Conservation (phyloP, 2,888 invertebrate species). For the Leptinotarsa rubiginosa region DNA sequence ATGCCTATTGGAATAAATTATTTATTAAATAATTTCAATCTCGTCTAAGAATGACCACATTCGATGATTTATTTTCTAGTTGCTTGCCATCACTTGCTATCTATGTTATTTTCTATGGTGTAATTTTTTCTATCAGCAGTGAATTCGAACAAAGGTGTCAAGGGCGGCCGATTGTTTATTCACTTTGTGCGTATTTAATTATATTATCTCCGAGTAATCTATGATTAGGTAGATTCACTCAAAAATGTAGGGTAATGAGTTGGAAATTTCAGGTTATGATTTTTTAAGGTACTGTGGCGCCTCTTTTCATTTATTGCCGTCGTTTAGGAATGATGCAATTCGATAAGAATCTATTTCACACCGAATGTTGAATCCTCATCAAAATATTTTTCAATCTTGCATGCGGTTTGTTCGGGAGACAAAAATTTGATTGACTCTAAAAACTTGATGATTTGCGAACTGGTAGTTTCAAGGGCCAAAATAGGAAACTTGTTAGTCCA, state of each 20-base stretch:
- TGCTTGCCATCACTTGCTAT: constrained; percentile 13
- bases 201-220: constrained; percentile 27
- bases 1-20: constrained; percentile 34
- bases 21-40: constrained; percentile 34
- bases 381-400: too few species aligned
- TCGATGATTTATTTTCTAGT: constrained; percentile 17
- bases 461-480: too few species aligned
- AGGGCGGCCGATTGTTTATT: constrained; percentile 34
- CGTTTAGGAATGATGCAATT: background rate
- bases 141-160: constrained; percentile 40
- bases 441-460: too few species aligned
- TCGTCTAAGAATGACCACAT: constrained; percentile 34
- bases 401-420: too few species aligned
- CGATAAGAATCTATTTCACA: too few species aligned
- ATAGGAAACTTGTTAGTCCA: too few species aligned
- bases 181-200: constrained; percentile 22
- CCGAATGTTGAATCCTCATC: too few species aligned
- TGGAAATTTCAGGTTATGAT: background rate
- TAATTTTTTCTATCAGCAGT: constrained; percentile 35
- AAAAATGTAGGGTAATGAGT: constrained; percentile 7
- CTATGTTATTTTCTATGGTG: constrained; percentile 22
- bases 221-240: constrained; percentile 27
- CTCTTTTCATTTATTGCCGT: background rate
- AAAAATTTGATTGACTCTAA: too few species aligned
- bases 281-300: background rate